Base-by-base conservation (phyloP, 2,113 vertebrate species). In the Gymnarchus niloticus region DNA sequence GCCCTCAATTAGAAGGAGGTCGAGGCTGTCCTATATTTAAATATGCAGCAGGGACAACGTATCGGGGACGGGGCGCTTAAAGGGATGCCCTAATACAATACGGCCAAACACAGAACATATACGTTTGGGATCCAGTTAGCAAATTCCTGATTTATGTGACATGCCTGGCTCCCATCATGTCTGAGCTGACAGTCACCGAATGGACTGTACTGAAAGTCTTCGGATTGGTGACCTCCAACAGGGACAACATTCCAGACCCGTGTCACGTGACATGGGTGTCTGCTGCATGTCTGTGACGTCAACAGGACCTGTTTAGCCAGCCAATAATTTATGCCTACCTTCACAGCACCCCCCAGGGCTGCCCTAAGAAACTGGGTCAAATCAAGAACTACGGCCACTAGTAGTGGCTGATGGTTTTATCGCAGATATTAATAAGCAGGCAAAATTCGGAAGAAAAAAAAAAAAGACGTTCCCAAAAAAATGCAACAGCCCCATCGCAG, bases 1-100 rank as follows among this genome's bases (percentile, higher is more conserved):
- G 93, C 87, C 93, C 95, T 94, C 89, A 91, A 95, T 95, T 93
- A 92, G 89, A 95, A 95, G 87, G 92, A 95, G 93, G 93, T 88
- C 93, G 56, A 83, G 88, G 89, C 81, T 85, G 88, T 81, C 84
- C 91, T 94, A 93, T 92, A 94, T 92, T 94, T 94, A 93, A 93
- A 83, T 69, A 56, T 86, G 77, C 78, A 87, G 89, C 59, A 51
- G 49, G 88, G 88, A 86, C 83, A 87, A 25, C 88, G 90, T 88
- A 94, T 92, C 91, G 91, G 92, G 93, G 93, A 93, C 92, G 87
- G 73, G 17, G 85, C 83, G 56, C 90, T 85, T 78, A 87, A 89
- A 86, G 82, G 89, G 56, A 81, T 54, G 80, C 83, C 87, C 89
- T 85, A 86, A 90, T 91, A 49, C 77, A 81, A 51, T 46, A 81